Conservation (phyloP, 1,140 invertebrate genomes). For the Chymomyza costata region DNA sequence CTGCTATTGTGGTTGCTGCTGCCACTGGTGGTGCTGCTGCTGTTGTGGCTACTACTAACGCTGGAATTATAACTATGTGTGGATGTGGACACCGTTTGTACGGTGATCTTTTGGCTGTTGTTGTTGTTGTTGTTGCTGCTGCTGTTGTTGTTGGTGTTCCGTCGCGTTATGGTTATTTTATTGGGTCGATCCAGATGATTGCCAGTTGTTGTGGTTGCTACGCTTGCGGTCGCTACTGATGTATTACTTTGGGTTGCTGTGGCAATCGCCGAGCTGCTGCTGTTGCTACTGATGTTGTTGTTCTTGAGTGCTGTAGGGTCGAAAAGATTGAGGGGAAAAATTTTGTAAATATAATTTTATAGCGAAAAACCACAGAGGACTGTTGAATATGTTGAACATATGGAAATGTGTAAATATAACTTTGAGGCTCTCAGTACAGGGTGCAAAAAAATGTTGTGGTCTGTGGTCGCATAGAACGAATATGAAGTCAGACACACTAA, state of each 20-base stretch:
- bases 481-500: no score
- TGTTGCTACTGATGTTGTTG: slow-evolving; percentile 28
- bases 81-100: slow-evolving; percentile 60
- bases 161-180: slow-evolving; percentile 60
- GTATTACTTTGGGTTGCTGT: slow-evolving; percentile 44
- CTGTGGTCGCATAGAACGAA: no score
- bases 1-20: no score
- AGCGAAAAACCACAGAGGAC: no score
- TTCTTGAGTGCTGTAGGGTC: slow-evolving; percentile 69
- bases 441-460: no score
- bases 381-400: no score
- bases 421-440: no score
- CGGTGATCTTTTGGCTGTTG: slow-evolving; percentile 40
- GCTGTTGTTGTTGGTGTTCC: slow-evolving; percentile 14
- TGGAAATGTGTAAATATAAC: no score
- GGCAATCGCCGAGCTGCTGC: no score
- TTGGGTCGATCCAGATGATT: slow-evolving; percentile 49
- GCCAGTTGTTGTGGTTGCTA: slow-evolving; percentile 30
- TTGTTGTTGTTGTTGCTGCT: slow-evolving; percentile 16
- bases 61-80: no score
- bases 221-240: slow-evolving; percentile 21
- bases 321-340: neutral
- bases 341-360: neutral
- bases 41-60: no score
- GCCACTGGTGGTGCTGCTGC: slow-evolving; percentile 22